Evolutionary conservation across 2,113 vertebrate genomes (phyloP).

Genomic region (Centropristis striata): DNA sequence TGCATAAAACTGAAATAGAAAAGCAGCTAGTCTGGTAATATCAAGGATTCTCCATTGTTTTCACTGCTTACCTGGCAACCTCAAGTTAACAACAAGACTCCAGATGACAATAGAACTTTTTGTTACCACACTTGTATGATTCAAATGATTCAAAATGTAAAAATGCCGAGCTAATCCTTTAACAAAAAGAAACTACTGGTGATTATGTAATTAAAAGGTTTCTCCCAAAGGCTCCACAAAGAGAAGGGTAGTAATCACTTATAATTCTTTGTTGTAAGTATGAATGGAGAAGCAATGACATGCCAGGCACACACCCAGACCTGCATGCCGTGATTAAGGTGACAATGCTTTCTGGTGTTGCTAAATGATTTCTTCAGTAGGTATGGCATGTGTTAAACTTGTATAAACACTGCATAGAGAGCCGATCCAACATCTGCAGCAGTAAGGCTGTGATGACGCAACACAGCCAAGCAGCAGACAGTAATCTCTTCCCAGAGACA

Average conservation of each 20-base stretch:
- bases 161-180: neutral
- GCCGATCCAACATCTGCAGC: slow-evolving; percentile 53
- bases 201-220: neutral
- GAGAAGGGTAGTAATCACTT: neutral
- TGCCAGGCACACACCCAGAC: slow-evolving; percentile 22
- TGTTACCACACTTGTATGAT: neutral
- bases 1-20: neutral
- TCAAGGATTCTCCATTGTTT: neutral
- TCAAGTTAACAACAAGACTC: neutral
- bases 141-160: neutral
- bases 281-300: neutral
- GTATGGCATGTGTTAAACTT: slow-evolving; percentile 39
- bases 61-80: neutral
- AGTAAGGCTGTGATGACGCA: slow-evolving; percentile 55
- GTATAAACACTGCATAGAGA: slow-evolving; percentile 46
- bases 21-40: neutral
- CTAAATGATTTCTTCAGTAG: slow-evolving; percentile 30
- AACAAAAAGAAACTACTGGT: neutral
- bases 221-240: neutral
- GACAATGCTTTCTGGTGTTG: slow-evolving; percentile 9
- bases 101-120: neutral
- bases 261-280: neutral
- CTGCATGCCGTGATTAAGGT: slow-evolving; percentile 20
- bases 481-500: slow-evolving; percentile 65
- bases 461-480: slow-evolving; percentile 51